phyloP scores from a whole-genome alignment of 2,888 invertebrate genomes.

The Callinectes sapidus region DNA sequence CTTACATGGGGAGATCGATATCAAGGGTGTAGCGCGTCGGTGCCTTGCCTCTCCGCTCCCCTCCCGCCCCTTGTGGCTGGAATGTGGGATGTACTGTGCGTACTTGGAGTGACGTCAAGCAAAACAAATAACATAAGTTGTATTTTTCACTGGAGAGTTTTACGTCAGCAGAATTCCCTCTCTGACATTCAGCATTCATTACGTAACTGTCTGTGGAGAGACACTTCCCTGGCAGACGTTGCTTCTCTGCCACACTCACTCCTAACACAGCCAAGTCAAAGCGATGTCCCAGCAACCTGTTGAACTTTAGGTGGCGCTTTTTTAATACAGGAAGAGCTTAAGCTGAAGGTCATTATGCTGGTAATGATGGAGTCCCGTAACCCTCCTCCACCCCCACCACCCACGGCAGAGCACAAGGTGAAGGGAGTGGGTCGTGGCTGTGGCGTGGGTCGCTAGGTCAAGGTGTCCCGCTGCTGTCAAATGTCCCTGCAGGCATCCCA shows the following conservation, averaged over 20 bases:
- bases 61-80: neutral
- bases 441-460: constrained; percentile 15
- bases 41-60: neutral
- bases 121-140: neutral
- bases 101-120: neutral
- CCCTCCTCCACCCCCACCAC: neutral
- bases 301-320: neutral
- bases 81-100: neutral
- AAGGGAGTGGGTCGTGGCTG: neutral
- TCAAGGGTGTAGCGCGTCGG: constrained; percentile 2
- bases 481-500: constrained; percentile 19
- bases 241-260: neutral
- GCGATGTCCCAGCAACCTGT: neutral
- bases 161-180: neutral
- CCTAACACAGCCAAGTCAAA: neutral
- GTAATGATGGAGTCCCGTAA: neutral
- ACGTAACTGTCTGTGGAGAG: neutral
- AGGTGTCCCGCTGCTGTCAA: constrained; percentile 23
- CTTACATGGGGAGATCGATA: constrained; percentile 26
- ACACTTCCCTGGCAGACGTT: neutral
- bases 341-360: neutral
- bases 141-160: neutral
- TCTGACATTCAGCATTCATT: neutral
- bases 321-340: neutral
- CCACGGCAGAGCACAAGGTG: neutral